Percentiles rank a stretch among this genome's conserved stretches.
phyloP scores from a whole-genome alignment of 2,797 vertebrate genomes.

The Cuculus canorus region DNA sequence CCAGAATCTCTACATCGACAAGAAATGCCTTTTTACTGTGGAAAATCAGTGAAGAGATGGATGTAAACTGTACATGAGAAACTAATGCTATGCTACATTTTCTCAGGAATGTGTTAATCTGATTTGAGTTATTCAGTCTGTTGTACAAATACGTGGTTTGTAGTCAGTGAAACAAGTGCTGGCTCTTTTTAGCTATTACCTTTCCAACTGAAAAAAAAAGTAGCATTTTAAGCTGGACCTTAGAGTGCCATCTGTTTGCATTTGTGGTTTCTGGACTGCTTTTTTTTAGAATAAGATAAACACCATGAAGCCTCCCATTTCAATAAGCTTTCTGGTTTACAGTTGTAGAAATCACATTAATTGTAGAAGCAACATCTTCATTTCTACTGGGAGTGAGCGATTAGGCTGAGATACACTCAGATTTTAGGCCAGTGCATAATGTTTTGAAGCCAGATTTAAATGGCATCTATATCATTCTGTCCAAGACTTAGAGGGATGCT shows the following conservation, averaged over 20 bases:
- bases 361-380: not conserved
- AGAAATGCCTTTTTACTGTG: not conserved
- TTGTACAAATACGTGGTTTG: not conserved
- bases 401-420: not conserved
- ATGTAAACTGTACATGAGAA: not conserved
- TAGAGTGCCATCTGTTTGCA: not conserved
- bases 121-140: not conserved
- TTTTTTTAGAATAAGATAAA: not conserved
- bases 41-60: not conserved
- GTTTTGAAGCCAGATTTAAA: not conserved
- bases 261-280: not conserved
- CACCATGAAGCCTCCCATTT: not conserved
- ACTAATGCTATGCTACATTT: not conserved
- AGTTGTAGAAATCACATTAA: not conserved
- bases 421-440: not conserved
- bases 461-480: not conserved
- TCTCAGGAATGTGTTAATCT: not conserved
- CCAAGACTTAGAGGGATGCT: not conserved
- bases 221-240: not conserved
- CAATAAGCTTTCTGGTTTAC: not conserved
- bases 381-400: not conserved
- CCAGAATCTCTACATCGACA: not conserved
- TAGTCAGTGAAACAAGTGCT: not conserved
- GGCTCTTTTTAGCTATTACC: not conserved
- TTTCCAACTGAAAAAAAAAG: not conserved